Conservation (phyloP, 2,113 vertebrate genomes). For the Corapipo altera region DNA sequence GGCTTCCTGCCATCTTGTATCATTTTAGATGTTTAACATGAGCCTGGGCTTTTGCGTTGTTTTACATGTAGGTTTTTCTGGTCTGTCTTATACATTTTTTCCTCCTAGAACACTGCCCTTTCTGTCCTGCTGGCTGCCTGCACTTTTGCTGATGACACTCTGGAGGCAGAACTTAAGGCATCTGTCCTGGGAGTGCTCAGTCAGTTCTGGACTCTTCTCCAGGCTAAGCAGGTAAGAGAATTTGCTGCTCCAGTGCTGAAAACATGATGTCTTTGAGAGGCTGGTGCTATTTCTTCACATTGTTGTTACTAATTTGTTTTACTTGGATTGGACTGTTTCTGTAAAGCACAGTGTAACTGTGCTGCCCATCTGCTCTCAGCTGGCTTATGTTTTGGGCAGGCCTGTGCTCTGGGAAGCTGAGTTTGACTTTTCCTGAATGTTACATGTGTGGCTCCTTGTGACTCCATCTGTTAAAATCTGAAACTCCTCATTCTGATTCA, state of each 20-base stretch:
- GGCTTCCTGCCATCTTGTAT: background rate
- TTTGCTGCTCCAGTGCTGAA: background rate
- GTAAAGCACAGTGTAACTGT: background rate
- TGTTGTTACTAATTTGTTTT: background rate
- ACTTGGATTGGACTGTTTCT: background rate
- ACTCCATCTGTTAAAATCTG: background rate
- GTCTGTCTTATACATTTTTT: background rate
- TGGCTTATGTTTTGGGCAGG: background rate
- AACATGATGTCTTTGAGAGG: background rate
- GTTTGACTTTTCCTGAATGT: background rate
- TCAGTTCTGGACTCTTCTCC: constrained; percentile 82
- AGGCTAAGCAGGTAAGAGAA: constrained; percentile 80
- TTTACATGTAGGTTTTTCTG: background rate
- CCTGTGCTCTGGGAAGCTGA: background rate
- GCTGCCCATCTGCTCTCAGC: background rate
- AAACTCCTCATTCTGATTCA: background rate
- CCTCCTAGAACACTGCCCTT: constrained; percentile 79
- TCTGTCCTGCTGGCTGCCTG: constrained; percentile 75
- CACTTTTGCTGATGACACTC: constrained; percentile 62
- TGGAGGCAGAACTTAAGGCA: constrained; percentile 62
- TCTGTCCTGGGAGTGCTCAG: constrained; percentile 65
- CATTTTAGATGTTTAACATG: background rate
- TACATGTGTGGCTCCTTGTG: background rate
- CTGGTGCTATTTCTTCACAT: background rate
- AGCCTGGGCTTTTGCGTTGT: background rate